A percentile compares a stretch with the other conserved stretches of the same genome.
These are phyloP conservation scores for Bradypodion pumilum DNA, from an alignment of 2,797 vertebrate species.

Conservation along the genomic window DNA sequence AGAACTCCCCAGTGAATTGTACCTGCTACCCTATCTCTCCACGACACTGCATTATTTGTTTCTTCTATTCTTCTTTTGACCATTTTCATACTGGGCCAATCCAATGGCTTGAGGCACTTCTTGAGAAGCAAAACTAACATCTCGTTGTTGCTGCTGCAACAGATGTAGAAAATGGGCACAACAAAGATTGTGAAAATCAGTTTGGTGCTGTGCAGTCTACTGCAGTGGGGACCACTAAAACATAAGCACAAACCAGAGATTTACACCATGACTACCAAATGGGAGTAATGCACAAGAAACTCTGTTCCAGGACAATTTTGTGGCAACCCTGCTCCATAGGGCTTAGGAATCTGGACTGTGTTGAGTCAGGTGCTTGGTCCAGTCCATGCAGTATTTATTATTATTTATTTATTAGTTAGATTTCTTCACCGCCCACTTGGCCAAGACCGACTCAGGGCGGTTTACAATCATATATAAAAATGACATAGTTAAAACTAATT, in stretches of 20 bases:
- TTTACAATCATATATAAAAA: no score
- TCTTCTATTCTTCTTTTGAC: background rate
- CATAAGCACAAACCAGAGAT: background rate
- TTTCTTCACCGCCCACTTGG: no score
- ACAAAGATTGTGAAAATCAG: background rate
- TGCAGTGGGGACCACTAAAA: background rate
- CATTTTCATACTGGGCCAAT: background rate
- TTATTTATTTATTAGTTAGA: no score
- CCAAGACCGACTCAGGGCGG: no score
- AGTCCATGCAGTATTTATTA: background rate
- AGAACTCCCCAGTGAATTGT: no score
- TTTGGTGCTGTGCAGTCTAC: background rate
- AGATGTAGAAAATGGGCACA: background rate
- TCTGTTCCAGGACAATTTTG: background rate
- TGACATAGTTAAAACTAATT: no score
- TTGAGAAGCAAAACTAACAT: background rate
- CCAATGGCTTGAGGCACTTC: no score
- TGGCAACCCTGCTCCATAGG: background rate
- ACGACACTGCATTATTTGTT: background rate
- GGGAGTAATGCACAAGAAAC: background rate
- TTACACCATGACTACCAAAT: background rate
- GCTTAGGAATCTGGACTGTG: background rate
- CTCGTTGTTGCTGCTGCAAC: background rate
- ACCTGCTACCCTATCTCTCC: no score
- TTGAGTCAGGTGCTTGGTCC: background rate